phyloP scores from a whole-genome alignment of 2,113 vertebrate species.

The Terrapene triunguis region DNA sequence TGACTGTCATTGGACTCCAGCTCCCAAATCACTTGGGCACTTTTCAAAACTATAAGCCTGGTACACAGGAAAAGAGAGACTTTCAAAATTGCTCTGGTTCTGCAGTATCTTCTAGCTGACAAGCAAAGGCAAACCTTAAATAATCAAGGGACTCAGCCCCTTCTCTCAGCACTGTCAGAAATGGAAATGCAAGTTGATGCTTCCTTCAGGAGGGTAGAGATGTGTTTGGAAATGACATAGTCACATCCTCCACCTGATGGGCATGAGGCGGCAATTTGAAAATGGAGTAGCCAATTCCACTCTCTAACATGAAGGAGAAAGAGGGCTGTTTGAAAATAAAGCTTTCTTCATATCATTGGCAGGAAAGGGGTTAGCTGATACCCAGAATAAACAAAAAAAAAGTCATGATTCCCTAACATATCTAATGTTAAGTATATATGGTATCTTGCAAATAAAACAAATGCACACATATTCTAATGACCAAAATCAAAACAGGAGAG shows the following conservation, averaged over 20 bases:
- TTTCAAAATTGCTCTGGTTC: conserved; percentile 32
- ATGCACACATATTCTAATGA: accelerated
- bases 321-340: conserved; percentile 37
- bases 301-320: conserved; percentile 35
- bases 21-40: neutral
- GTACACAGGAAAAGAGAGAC: neutral
- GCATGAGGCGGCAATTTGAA: neutral
- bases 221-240: conserved; percentile 21
- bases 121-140: conserved; percentile 48
- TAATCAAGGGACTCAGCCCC: neutral
- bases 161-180: conserved; percentile 24
- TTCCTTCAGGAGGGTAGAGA: conserved; percentile 11
- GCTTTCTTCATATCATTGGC: neutral
- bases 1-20: neutral
- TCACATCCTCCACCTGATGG: conserved; percentile 34
- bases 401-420: neutral
- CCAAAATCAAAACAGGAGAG: neutral
- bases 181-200: conserved; percentile 16
- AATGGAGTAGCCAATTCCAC: conserved; percentile 49
- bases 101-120: conserved; percentile 35
- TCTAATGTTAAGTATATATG: neutral
- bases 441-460: neutral
- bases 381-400: neutral
- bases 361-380: neutral
- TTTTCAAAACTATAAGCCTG: conserved; percentile 9